Conservation (phyloP, 2,888 invertebrate genomes). For the Tipula confusa region DNA sequence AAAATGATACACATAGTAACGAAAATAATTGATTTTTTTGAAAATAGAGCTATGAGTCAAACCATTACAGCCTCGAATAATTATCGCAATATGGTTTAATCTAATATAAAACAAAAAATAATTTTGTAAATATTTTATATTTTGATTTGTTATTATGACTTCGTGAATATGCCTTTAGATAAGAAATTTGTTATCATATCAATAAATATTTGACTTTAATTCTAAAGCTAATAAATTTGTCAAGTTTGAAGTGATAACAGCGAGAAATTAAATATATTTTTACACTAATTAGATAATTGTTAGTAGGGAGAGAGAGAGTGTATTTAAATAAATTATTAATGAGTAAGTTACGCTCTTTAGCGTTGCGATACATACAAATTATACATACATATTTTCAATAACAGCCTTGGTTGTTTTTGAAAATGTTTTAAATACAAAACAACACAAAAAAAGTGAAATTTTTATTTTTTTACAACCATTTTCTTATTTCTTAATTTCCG, state of each 20-base stretch:
- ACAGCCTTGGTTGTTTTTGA: neutral
- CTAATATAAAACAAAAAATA: neutral
- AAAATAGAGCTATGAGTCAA: too few relatives aligned
- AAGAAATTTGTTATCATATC: neutral
- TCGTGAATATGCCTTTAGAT: neutral
- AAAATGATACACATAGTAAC: too few relatives aligned
- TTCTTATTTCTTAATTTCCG: neutral
- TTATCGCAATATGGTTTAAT: neutral
- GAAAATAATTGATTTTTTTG: too few relatives aligned
- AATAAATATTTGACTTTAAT: neutral
- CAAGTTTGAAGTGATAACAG: neutral
- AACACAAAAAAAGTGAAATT: neutral
- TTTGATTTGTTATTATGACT: neutral
- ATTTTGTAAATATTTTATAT: neutral
- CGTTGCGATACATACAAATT: neutral
- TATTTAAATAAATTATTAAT: neutral
- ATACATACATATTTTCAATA: neutral
- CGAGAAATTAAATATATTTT: neutral
- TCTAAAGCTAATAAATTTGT: neutral
- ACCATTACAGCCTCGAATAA: neutral
- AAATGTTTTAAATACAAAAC: neutral
- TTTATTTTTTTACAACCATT: neutral
- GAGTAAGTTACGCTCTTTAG: neutral
- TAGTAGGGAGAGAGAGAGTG: neutral
- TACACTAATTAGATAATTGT: neutral